Evolutionary conservation across 2,113 vertebrate genomes (phyloP).

Genomic region (Scolopax mira): DNA sequence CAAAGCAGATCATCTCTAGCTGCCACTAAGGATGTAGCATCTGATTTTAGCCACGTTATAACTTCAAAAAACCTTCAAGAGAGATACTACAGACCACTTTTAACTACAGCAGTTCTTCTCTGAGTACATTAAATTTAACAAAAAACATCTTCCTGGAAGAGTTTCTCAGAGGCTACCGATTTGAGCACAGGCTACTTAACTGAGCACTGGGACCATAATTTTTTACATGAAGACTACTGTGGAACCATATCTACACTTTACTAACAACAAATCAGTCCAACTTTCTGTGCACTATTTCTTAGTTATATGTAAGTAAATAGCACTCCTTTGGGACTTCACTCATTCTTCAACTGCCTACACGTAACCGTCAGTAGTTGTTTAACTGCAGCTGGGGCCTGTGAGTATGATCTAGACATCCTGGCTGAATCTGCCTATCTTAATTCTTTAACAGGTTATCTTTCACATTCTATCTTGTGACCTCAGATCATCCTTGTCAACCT

Average conservation of each 20-base stretch:
- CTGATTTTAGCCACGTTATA: background rate
- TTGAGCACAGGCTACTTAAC: background rate
- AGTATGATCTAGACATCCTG: background rate
- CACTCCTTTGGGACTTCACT: background rate
- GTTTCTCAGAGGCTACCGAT: background rate
- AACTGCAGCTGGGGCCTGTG: background rate
- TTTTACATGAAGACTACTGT: background rate
- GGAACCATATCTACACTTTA: background rate
- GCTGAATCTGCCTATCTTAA: background rate
- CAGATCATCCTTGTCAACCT: background rate
- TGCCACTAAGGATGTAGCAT: background rate
- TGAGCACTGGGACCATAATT: background rate
- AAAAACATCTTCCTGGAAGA: background rate
- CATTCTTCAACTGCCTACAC: background rate
- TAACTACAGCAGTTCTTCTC: background rate
- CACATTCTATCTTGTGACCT: background rate
- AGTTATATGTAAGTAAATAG: background rate
- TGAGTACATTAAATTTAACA: background rate
- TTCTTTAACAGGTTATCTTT: conserved; percentile 8
- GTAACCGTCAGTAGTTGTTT: background rate
- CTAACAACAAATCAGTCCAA: background rate
- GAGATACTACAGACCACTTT: background rate
- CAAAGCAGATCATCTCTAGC: background rate
- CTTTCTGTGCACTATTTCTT: background rate
- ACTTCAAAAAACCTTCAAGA: background rate